phyloP scores from a whole-genome alignment of 2,888 invertebrate genomes.

The Drosophila neonasuta region DNA sequence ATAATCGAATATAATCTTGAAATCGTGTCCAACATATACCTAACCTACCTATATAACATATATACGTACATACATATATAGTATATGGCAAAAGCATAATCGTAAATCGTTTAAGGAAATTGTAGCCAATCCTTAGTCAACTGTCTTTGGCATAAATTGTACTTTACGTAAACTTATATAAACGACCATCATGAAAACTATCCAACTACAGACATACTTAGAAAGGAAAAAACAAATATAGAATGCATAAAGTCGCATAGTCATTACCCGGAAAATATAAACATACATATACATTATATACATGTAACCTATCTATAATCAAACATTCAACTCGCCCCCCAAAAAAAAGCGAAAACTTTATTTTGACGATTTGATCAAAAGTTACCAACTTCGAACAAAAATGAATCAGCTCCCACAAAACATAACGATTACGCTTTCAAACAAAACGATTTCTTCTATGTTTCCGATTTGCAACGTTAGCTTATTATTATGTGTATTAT shows the following conservation, averaged over 20 bases:
- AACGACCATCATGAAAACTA: slow-evolving; percentile 18
- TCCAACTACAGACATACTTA: slow-evolving; percentile 35
- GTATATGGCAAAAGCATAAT: slow-evolving; percentile 37
- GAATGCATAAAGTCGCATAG: slow-evolving; percentile 32
- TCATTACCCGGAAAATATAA: slow-evolving; percentile 19
- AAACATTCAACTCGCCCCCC: slow-evolving; percentile 20
- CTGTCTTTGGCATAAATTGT: slow-evolving; percentile 49
- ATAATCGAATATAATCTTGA: slow-evolving; percentile 45
- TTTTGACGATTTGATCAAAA: slow-evolving; percentile 15
- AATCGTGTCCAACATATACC: slow-evolving; percentile 47
- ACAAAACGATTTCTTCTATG: slow-evolving; percentile 7
- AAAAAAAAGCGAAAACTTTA: slow-evolving; percentile 1
- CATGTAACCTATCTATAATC: slow-evolving; percentile 46
- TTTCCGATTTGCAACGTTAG: slow-evolving; percentile 15
- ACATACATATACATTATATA: slow-evolving; percentile 33
- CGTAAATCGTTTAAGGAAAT: slow-evolving; percentile 37
- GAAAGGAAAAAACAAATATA: slow-evolving; percentile 35
- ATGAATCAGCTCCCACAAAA: slow-evolving; percentile 14
- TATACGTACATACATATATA: slow-evolving; percentile 24
- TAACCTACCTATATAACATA: slow-evolving; percentile 48
- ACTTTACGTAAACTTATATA: slow-evolving; percentile 26
- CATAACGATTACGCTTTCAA: slow-evolving; percentile 22
- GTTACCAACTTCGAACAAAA: slow-evolving; percentile 6
- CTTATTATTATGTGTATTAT: slow-evolving; percentile 20
- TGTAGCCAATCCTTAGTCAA: slow-evolving; percentile 37